Conservation (phyloP, 2,113 vertebrate genomes). For the Brachypteracias leptosomus region DNA sequence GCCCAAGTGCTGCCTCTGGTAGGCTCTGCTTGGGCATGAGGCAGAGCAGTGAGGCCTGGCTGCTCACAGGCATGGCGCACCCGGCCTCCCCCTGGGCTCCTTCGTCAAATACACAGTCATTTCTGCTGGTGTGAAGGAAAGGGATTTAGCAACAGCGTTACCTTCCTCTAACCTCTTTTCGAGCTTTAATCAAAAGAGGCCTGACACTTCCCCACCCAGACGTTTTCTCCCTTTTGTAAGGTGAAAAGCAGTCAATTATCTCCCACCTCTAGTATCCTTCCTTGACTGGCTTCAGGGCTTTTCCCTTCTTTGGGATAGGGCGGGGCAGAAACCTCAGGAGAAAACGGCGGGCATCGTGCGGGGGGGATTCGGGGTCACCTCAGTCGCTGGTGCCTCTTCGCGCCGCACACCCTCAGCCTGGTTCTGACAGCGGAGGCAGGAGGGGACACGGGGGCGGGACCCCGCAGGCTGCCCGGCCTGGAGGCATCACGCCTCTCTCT, state of each 20-base stretch:
- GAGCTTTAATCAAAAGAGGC: background rate
- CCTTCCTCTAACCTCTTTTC: background rate
- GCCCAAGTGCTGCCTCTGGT: no score
- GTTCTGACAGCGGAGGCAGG: no score
- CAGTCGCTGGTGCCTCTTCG: accelerated
- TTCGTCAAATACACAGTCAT: accelerated
- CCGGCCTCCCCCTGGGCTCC: accelerated
- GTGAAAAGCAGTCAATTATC: background rate
- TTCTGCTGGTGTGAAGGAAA: background rate
- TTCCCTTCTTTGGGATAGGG: background rate
- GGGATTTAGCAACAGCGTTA: background rate
- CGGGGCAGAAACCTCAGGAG: accelerated
- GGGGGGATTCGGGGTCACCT: accelerated
- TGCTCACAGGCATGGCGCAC: accelerated
- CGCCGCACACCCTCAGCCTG: accelerated
- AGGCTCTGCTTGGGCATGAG: accelerated
- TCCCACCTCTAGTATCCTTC: accelerated
- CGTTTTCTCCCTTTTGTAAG: background rate
- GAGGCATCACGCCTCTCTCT: no score
- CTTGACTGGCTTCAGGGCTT: accelerated
- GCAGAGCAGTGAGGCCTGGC: background rate
- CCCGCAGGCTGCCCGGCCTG: accelerated
- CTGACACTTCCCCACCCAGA: background rate
- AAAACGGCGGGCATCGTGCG: accelerated
- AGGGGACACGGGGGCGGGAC: no score